Evolutionary conservation across 2,113 vertebrate genomes (phyloP), one percentile per base, ranked within the genome.

Genomic region (Alectura lathami): DNA sequence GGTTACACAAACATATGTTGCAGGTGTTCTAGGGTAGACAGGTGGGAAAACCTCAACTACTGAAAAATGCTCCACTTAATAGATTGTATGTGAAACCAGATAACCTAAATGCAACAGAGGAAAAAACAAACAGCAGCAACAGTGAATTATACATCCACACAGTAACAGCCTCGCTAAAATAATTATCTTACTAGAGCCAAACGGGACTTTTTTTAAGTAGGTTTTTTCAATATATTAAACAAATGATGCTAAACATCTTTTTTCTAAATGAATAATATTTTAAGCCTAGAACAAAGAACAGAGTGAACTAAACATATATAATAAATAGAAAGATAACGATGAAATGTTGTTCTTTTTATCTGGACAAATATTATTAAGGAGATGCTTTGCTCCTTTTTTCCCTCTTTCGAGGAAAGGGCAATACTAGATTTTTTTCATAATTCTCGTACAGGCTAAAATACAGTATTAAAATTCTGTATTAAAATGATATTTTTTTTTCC

Each of bases 1-100:
- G 98, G 98, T 96, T 98, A 97, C 93, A 91, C 95, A 97, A 97
- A 98, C 98, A 97, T 98, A 98, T 97, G 98, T 76, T 98, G 98
- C 97, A 98, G 98, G 97, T 98, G 97, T 98, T 98, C 97, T 96
- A 96, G 96, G 96, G 92, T 66, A 97, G 97, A 97, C 98, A 98
- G 98, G 97, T 98, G 98, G 98, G 97, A 97, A 97, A 97, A 94
- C 91, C 96, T 97, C 93, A 97, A 89, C 88, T 96, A 96, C 86
- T 94, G 95, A 94, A 98, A 94, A 96, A 95, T 90, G 92, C 57
- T 88, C 86, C 43, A 88, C 94, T 96, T 96, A 93, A 92, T 80
- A 98, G 34, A 88, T 74, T 88, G 67, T 97, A 98, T 97, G 96
- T 96, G 97, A 97, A 95, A 97, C 85, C 90, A 98, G 98, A 96